Evolutionary conservation across 1,140 invertebrate genomes (phyloP), one percentile per base, ranked within the genome.

Genomic region (Diploscapter pachys): DNA sequence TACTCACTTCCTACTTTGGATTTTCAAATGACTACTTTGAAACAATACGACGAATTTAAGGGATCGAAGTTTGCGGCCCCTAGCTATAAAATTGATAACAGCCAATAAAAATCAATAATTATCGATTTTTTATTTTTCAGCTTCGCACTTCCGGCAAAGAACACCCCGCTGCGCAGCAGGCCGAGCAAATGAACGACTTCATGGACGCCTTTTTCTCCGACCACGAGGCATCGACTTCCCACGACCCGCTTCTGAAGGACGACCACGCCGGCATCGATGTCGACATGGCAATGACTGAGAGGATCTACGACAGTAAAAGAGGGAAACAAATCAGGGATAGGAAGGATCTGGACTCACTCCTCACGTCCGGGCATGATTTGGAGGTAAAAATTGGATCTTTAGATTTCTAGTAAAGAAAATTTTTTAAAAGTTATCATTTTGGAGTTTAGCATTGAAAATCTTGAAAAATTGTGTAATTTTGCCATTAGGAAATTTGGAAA

Each of bases 181-280:
- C 65, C 9, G 73, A 69, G 31, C 56, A 74, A 13, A 69, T 74
- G 68, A 71, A 71, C 51, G 64, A 52, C 52, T 76, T 64, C 63
- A 77, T 78, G 50, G 72, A 78, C 50, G 51, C 31, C 53, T 77
- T 31, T 50, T 65, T 63, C 48, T 57, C 50, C 4, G 68, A 72
- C 72, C 61, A n/a, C 69, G 31, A 57, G 5, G 9, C 53, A 50
- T 67, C 50, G 11, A 49, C 4, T 48, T 8, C 11, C 13, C 70
- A 4, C 11, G 11, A 5, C 3, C 53, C 48, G 5, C 13, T 8
- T 55, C 65, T 31, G 48, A 6, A 67, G 51, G 53, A 62, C 5
- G 56, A 69, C 2, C 3, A 56, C 2, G 54, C 13, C n/a, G 70
- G 54, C 0, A 54, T 57, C 13, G 61, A 56, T 13, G 11, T 73